These are phyloP conservation scores for Popillia japonica DNA, from an alignment of 1,140 invertebrate genomes.

Conservation along the genomic window DNA sequence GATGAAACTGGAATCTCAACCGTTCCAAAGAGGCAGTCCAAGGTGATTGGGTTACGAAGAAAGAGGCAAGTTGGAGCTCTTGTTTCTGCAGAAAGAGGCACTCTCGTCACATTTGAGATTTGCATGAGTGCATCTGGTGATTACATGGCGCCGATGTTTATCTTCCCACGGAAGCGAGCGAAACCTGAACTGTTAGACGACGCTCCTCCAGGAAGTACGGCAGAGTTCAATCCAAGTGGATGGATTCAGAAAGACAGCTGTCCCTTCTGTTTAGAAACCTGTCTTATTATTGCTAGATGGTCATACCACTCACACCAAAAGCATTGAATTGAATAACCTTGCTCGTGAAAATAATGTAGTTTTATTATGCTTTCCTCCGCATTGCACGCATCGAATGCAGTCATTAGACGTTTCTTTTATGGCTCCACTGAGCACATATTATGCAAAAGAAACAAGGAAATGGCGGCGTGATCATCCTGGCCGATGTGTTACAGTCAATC, in stretches of 20 bases:
- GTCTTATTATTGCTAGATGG: constrained; percentile 53
- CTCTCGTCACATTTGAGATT: too few relatives aligned
- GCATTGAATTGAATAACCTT: constrained; percentile 44
- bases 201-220: background rate
- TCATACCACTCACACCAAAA: too few relatives aligned
- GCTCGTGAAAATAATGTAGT: constrained; percentile 50
- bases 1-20: background rate
- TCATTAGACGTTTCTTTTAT: constrained; percentile 57
- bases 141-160: constrained; percentile 53
- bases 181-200: constrained; percentile 52
- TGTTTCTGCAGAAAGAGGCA: constrained; percentile 40
- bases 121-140: too few relatives aligned
- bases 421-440: constrained; percentile 57
- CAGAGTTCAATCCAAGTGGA: constrained; percentile 13
- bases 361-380: constrained; percentile 56
- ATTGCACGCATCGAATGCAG: constrained; percentile 56
- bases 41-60: constrained; percentile 45
- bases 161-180: constrained; percentile 52
- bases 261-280: constrained; percentile 41
- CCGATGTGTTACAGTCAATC: constrained; percentile 50
- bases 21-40: constrained; percentile 19
- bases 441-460: constrained; percentile 46
- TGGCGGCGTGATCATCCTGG: constrained; percentile 46
- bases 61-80: background rate
- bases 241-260: constrained; percentile 39